Base-by-base conservation (phyloP, 1,140 invertebrate species). In the Pantala flavescens region DNA sequence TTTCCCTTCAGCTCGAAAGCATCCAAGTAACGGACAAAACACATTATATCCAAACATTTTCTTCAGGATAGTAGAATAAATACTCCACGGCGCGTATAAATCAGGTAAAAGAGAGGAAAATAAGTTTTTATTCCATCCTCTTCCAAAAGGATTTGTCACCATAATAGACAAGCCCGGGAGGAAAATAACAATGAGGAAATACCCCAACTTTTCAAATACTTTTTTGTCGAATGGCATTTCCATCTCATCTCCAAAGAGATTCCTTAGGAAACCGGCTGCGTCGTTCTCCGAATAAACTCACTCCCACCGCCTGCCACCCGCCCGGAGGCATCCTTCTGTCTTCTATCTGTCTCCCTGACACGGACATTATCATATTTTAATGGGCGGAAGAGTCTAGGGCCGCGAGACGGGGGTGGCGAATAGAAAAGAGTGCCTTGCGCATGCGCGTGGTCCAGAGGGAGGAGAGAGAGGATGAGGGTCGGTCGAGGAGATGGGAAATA, bases 331-430 rank as follows among this genome's bases (percentile, higher is more conserved):
- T 76, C 78, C 76, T 78, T 74, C 76, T 70, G 77, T 77, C 78
- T 77, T 75, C 70, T 78, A 77, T 70, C 21, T 24, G 23, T 23
- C 23, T 72, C 75, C 28, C 71, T 71, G 43, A 73, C 78, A 73
- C 77, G 81, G 80, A 82, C 80, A 80, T 81, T 81, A 82, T 81
- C 82, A 79, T 82, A 81, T 81, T 80, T 81, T 78, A 81, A 80
- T 78, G 79, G 78, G 78, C 79, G 78, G 79, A 77, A 81, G 80
- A 79, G 78, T 76, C 80, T 79, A 81, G 79, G 28, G 79, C 80
- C 77, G 76, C 77, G 77, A 78, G 78, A 19, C 36, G n/a, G 24
- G 19, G 43, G 43, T 24, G 55, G 12, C 76, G 70, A 75, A 75
- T 71, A 74, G 55, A 72, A 75, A 76, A 74, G 78, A 76, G 77